Conservation (phyloP, 2,888 invertebrate species). For the Agrotis ipsilon region DNA sequence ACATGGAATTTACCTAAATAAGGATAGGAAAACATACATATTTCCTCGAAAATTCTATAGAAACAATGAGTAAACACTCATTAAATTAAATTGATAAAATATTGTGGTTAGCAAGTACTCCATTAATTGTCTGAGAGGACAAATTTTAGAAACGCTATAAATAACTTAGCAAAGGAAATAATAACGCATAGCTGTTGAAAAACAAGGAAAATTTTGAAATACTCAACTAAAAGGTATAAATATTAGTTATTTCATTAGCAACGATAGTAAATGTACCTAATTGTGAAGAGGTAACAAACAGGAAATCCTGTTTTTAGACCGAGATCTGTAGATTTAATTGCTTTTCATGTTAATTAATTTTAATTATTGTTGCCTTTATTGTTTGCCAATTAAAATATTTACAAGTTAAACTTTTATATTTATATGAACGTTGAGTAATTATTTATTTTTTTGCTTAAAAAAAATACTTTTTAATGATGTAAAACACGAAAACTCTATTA, state of each 20-base stretch:
- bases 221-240: slow-evolving; percentile 49
- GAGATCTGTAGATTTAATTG: slow-evolving; percentile 62
- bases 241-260: slow-evolving; percentile 60
- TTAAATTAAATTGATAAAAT: slow-evolving; percentile 65
- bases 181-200: slow-evolving; percentile 41
- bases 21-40: slow-evolving; percentile 23
- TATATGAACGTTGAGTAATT: background rate
- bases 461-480: too few species aligned
- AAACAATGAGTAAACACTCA: slow-evolving; percentile 46
- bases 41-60: slow-evolving; percentile 53
- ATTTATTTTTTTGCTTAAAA: background rate
- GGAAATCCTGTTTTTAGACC: slow-evolving; percentile 60
- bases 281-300: slow-evolving; percentile 64
- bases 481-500: too few species aligned
- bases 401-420: slow-evolving; percentile 11
- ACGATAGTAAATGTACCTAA: slow-evolving; percentile 57
- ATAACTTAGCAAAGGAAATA: slow-evolving; percentile 61
- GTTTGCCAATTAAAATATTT: slow-evolving; percentile 52
- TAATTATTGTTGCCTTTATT: slow-evolving; percentile 52
- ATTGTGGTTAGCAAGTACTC: slow-evolving; percentile 49
- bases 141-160: slow-evolving; percentile 49
- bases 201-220: slow-evolving; percentile 62
- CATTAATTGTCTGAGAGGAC: slow-evolving; percentile 53
- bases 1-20: slow-evolving; percentile 36
- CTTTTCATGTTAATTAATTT: slow-evolving; percentile 63